Evolutionary conservation across 2,888 invertebrate species (phyloP).

Genomic region (Aphodius sticticus): DNA sequence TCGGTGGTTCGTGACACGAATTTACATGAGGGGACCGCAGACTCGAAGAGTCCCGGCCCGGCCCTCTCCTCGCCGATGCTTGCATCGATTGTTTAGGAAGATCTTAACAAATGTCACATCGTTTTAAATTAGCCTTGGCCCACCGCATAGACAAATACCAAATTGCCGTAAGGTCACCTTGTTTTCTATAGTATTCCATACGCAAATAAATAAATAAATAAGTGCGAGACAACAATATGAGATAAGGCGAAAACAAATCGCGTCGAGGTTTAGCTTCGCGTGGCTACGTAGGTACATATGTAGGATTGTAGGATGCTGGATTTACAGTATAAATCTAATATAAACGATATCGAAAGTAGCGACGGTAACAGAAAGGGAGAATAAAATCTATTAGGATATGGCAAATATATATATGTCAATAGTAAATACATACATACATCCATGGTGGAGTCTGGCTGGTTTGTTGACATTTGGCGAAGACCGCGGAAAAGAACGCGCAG

Average conservation of each 20-base stretch:
- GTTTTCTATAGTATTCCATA: conserved; percentile 29
- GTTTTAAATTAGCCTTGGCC: conserved; percentile 43
- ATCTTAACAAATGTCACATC: conserved; percentile 43
- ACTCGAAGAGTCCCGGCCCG: background rate
- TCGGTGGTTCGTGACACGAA: conserved; percentile 11
- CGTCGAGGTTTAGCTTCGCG: background rate
- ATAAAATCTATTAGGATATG: conserved; percentile 7
- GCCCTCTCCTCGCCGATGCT: conserved; percentile 33
- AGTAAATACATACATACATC: conserved; percentile 12
- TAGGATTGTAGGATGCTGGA: background rate
- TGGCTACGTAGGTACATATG: background rate
- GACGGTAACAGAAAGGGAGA: background rate
- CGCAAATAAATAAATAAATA: conserved; percentile 19
- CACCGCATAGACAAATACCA: conserved; percentile 31
- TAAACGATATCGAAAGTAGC: conserved; percentile 8
- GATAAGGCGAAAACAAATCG: background rate
- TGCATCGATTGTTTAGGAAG: conserved; percentile 31
- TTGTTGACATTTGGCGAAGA: conserved; percentile 12
- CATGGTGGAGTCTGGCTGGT: conserved; percentile 10
- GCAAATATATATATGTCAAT: background rate
- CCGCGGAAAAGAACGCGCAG: background rate
- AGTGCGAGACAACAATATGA: conserved; percentile 7
- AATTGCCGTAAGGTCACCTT: conserved; percentile 42
- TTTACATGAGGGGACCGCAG: conserved; percentile 12
- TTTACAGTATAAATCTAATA: no score